Percentiles rank a stretch among this genome's conserved stretches.
phyloP scores from a whole-genome alignment of 2,113 vertebrate species.

The Lepus europaeus region DNA sequence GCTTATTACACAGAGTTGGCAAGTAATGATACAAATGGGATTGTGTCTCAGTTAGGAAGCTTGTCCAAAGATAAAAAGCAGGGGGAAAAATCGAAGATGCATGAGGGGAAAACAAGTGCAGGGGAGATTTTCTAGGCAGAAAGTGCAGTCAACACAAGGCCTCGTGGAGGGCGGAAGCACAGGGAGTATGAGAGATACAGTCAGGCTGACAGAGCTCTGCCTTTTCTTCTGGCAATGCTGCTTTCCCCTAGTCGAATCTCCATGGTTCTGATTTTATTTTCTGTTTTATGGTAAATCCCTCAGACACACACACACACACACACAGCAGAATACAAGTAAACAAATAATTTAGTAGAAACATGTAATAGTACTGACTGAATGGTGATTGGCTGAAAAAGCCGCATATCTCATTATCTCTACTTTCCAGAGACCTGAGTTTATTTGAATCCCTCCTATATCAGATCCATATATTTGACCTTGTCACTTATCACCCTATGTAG shows the following conservation, averaged over 20 bases:
- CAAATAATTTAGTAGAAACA: neutral
- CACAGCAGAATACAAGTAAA: neutral
- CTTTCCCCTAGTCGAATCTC: neutral
- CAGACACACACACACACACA: neutral
- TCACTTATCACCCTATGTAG: neutral
- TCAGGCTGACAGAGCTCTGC: neutral
- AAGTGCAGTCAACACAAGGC: neutral
- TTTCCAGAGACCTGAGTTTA: neutral
- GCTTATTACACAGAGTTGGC: neutral
- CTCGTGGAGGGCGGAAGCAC: neutral
- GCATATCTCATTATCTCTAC: neutral
- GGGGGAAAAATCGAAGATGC: neutral
- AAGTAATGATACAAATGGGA: neutral
- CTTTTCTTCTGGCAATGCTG: neutral
- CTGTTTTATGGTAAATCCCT: neutral
- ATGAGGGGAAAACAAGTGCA: neutral
- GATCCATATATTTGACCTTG: neutral
- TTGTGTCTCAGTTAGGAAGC: neutral
- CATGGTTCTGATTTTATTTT: neutral
- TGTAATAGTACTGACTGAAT: fast-evolving
- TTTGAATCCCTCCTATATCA: neutral
- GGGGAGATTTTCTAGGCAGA: neutral
- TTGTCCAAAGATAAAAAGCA: neutral
- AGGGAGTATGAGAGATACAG: neutral
- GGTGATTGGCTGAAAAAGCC: neutral